These are phyloP conservation scores for Entelurus aequoreus DNA, from an alignment of 2,113 vertebrate genomes.

Conservation along the genomic window DNA sequence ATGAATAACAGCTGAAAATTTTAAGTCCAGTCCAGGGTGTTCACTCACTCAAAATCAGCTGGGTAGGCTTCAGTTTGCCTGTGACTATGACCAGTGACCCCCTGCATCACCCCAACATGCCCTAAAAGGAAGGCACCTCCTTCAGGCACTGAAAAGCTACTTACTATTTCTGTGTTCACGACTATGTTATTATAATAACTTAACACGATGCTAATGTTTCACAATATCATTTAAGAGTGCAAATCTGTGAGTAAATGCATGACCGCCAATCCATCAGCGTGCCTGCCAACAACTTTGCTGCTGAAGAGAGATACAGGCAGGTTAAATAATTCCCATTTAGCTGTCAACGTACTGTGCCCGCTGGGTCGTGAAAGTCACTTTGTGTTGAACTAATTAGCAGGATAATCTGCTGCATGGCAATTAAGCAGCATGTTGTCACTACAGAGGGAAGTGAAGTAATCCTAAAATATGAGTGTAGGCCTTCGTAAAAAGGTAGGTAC, in stretches of 20 bases:
- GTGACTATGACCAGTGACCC: no score
- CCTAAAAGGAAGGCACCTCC: neutral
- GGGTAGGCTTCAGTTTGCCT: no score
- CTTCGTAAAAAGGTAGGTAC: no score
- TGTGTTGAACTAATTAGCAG: conserved; percentile 10
- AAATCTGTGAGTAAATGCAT: neutral
- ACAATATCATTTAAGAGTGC: neutral
- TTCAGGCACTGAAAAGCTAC: neutral
- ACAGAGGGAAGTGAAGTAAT: neutral
- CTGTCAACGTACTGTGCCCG: neutral
- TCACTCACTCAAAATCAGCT: no score
- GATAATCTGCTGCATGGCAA: conserved; percentile 6
- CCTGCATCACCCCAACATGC: neutral
- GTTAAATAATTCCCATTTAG: conserved; percentile 9
- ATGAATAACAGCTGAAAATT: no score
- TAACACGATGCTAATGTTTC: neutral
- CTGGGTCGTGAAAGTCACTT: conserved; percentile 17
- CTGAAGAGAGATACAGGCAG: conserved; percentile 2
- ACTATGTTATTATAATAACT: neutral
- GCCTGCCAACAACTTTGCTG: conserved; percentile 2
- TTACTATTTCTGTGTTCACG: neutral
- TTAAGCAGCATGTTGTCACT: neutral
- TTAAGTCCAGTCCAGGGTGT: no score
- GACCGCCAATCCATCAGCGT: neutral
- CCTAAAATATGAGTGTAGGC: neutral